Evolutionary conservation across 30 jellyfish, hydroid and myxozoan genomes (phyloP), one percentile per base, ranked within the genome.

Genomic region (Sanderia malayensis): DNA sequence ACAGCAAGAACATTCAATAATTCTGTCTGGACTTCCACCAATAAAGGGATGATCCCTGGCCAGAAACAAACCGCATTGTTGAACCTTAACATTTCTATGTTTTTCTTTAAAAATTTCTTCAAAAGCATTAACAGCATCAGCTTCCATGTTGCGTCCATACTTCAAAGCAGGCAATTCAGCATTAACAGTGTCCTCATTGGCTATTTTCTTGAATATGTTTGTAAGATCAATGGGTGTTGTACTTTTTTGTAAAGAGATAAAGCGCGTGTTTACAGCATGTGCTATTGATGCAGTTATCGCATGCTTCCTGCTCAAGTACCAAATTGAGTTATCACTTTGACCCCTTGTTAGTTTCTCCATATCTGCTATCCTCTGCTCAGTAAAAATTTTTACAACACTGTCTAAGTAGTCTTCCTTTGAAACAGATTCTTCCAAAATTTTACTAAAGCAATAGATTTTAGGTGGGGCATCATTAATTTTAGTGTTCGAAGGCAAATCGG

Each of bases 1-100:
- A 41, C 55, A 41, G 15, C 55, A 41, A 15, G 8, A 8, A 41
- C 55, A 41, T 41, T 8, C 15, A 15, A 41, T 41, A 15, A 41
- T 41, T 41, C 55, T 41, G 55, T 41, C 55, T 6, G 55, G 55
- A 15, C 55, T 41, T 41, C 55, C 55, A 41, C 55, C 55, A 41
- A 41, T 15, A 41, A 6, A 41, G 8, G 55, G 55, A 8, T 6
- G 8, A 41, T 41, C 55, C 15, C 15, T 15, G 15, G 8, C 11
- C 11, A 41, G 55, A 41, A 41, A 41, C 8, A 41, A 15, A 8
- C 55, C 55, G 15, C 55, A 41, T 41, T 41, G 11, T 41, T 41
- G 11, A 41, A 41, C 55, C 55, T 15, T 41, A 41, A 15, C 55
- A 41, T 41, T 41, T 8, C 15, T 41, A 15, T 41, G 55, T 41